Percentiles rank a stretch among this genome's conserved stretches.
Conservation (phyloP, 1,140 invertebrate species). For the Ostrea edulis region DNA sequence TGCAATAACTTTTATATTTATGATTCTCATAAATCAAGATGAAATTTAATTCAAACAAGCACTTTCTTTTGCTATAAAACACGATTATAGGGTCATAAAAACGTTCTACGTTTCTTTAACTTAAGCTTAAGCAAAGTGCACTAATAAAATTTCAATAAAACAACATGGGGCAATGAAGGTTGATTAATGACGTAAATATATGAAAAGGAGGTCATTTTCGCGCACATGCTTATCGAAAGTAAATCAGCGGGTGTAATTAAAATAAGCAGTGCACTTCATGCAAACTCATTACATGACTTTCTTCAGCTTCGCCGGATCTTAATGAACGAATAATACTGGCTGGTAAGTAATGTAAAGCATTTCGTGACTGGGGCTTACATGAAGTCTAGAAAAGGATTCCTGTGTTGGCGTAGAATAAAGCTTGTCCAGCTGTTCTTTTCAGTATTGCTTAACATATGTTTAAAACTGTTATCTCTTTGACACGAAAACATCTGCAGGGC, state of each 20-base stretch:
- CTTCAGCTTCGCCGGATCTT: background rate
- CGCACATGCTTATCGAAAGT: background rate
- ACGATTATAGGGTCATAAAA: background rate
- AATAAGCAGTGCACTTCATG: background rate
- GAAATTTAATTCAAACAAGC: background rate
- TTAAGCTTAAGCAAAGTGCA: background rate
- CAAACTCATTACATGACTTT: background rate
- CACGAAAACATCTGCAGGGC: background rate
- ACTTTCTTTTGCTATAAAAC: background rate
- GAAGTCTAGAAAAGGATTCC: background rate
- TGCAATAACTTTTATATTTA: background rate
- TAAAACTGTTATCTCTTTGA: background rate
- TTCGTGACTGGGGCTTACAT: background rate
- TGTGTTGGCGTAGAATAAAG: background rate
- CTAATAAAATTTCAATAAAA: background rate
- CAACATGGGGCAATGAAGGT: background rate
- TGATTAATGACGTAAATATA: constrained; percentile 17
- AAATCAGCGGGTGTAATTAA: background rate
- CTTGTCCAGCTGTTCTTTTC: background rate
- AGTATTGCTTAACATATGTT: background rate
- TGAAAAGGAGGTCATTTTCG: constrained; percentile 6
- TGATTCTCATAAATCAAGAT: background rate
- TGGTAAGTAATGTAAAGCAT: background rate
- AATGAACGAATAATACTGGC: background rate
- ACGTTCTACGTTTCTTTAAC: background rate